Evolutionary conservation across 2,113 vertebrate genomes (phyloP), one percentile per base, ranked within the genome.

Genomic region (Spea bombifrons): DNA sequence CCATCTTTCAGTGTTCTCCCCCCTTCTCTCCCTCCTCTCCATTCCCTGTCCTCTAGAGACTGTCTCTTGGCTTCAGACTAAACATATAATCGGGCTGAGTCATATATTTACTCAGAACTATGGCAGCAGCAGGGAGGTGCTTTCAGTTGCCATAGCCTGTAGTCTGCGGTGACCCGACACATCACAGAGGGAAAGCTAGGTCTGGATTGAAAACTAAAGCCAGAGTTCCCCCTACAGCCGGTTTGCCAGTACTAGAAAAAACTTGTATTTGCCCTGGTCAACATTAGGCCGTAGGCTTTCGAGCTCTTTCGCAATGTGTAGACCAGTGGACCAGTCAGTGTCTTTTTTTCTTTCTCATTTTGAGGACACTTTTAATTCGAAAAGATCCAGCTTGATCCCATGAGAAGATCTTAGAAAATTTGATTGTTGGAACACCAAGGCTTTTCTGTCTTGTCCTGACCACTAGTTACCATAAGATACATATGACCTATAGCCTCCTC

Each of bases 181-280:
- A 17, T 6, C n/a, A 43, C 15, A 47, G 66, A 8, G 50, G 6
- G 52, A 9, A 47, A 53, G 5, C 6, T 43, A 76, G 66, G 75
- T 46, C n/a, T 57, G 63, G 3, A 45, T 44, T n/a, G 47, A 45
- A 47, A 53, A 68, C 79, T 86, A n/a, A 49, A 49, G 73, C 80
- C 82, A 86, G 63, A 90, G 91, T 91, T 87, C 91, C 90, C 84
- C 84, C 91, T 92, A 89, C 84, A 83, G 91, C 84, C 71, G 2
- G 3, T 46, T 46, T 47, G 10, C 55, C 7, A 59, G 55, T 59
- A 59, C 10, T 59, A 12, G 15, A 10, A 10, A 12, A 12, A 1
- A 13, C 10, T 12, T 13, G 7, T 13, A 4, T 12, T 13, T 59
- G 55, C 4, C 15, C 55, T 59, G 55, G 55, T 59, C 55, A 4